Base-by-base conservation (phyloP, 1,140 invertebrate genomes). In the Drosophila pandora region DNA sequence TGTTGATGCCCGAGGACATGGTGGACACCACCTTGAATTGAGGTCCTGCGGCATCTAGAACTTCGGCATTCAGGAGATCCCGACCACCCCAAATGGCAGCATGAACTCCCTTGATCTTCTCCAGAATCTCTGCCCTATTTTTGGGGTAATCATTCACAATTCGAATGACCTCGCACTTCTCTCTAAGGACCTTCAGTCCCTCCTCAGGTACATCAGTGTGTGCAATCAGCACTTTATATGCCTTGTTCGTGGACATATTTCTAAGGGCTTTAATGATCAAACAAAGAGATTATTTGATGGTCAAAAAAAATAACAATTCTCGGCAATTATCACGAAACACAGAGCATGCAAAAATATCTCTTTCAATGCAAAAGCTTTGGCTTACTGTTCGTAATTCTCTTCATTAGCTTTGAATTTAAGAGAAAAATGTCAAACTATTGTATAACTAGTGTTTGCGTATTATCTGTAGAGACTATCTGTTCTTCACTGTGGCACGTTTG, bases 1-100 rank as follows among this genome's bases (percentile, higher is more conserved):
- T 96, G 84, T 97, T 96, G 82, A 95, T 93, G 17, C 91, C 98
- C 7, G 98, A 98, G 0, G 97, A 98, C 94, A 98, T 96, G 1
- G 98, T 98, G 0, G 94, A 95, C 17, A 99, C 94, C 0, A 97
- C 95, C 92, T 97, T 97, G 41, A 98, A 91, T 43, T 94, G 93
- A 4, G 94, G 92, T 28, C 97, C 97, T 88, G 94, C 93, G 0
- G 93, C 92, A 76, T 96, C 93, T 13, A 98, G 72, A 7, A 97
- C 76, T 79, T 97, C 95, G 10, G 94, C 93, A 90, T 98, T 94
- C 67, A 97, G 94, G 65, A 93, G 94, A 60, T 95, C 95, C n/a
- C 95, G 94, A 9, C 96, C 79, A 22, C 94, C 82, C 92, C 96
- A 97, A 67, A 94, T 94, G 0, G 96, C 69, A 9, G 90, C 96